phyloP scores from a whole-genome alignment of 53 echinoderm and acorn worm genomes.

The Echinarachnius parma region DNA sequence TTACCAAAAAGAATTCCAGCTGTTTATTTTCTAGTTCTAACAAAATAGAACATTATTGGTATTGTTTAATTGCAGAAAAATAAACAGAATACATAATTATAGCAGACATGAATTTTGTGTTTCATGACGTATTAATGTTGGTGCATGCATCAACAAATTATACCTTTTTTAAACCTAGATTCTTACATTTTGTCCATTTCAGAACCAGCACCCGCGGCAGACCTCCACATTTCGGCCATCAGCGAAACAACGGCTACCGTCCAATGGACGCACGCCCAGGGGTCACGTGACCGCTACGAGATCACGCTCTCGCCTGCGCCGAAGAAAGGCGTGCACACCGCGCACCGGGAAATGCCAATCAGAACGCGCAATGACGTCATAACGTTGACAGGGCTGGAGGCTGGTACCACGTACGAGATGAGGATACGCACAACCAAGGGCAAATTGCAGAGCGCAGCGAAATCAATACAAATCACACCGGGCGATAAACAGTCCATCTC shows the following conservation, averaged over 20 bases:
- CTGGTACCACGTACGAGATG: constrained; percentile 16
- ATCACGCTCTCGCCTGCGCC: constrained; percentile 16
- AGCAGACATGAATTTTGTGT: too few relatives aligned
- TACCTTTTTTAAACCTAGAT: too few relatives aligned
- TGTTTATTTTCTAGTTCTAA: too few relatives aligned
- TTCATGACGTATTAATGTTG: too few relatives aligned
- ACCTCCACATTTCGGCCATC: constrained; percentile 26
- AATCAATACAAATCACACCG: constrained; percentile 14
- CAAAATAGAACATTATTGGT: too few relatives aligned
- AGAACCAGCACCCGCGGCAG: constrained; percentile 31
- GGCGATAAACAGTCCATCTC: constrained; percentile 10
- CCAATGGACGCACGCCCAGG: constrained; percentile 35
- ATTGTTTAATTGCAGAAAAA: too few relatives aligned
- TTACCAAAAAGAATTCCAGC: too few relatives aligned
- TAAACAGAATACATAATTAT: too few relatives aligned
- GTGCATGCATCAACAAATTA: too few relatives aligned
- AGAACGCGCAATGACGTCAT: constrained; percentile 29
- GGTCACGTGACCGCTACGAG: constrained; percentile 41
- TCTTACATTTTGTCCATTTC: too few relatives aligned
- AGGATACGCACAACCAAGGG: constrained; percentile 10
- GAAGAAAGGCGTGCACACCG: too few relatives aligned
- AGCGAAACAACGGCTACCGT: constrained; percentile 14
- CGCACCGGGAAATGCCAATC: constrained; percentile 20
- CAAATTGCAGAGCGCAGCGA: background rate
- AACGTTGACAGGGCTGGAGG: constrained; percentile 10